Base-by-base conservation (phyloP, 2,797 vertebrate genomes). In the Gephyroberyx darwinii region DNA sequence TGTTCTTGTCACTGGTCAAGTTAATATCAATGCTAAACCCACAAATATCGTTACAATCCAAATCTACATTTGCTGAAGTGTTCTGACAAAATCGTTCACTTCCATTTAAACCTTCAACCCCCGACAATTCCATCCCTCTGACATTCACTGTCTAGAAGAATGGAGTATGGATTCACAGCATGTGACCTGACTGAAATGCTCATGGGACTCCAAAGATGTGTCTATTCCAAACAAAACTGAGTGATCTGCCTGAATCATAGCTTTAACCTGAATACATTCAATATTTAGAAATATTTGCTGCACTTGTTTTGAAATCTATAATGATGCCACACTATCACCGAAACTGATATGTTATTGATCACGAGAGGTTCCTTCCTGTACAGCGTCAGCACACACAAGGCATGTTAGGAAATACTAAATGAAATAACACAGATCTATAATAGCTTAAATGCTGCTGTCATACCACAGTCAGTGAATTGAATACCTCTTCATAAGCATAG, bases 21-120 rank as follows among this genome's bases (percentile, higher is more conserved):
- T 77, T 79, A 79, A 75, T 70, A 73, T 82, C 76, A 77, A 61
- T 63, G 57, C 75, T 41, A 69, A 58, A 71, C 70, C 51, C 77
- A 47, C 39, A 70, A 77, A 80, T 51, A 68, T 65, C 67, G 75
- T 83, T 78, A 75, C 30, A 63, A 64, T 37, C 31, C 12, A 61
- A 58, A 79, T 74, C 50, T 62, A 77, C 68, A 70, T 60, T 63
- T 60, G 65, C 71, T 69, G 69, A 70, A 56, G 66, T 50, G 73
- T 20, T 45, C 75, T 78, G 81, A 75, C 69, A 64, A 48, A 61
- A 52, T 56, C 70, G 67, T 78, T 83, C 57, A 58, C 14, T 69
- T 62, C 50, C 58, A 43, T 16, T 64, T 71, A 48, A 74, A 39
- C 69, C 61, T 50, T 64, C 48, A 26, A 26, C 19, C 5, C 7